Conservation (phyloP, 2,113 vertebrate genomes). For the Phrynocephalus versicolor region DNA sequence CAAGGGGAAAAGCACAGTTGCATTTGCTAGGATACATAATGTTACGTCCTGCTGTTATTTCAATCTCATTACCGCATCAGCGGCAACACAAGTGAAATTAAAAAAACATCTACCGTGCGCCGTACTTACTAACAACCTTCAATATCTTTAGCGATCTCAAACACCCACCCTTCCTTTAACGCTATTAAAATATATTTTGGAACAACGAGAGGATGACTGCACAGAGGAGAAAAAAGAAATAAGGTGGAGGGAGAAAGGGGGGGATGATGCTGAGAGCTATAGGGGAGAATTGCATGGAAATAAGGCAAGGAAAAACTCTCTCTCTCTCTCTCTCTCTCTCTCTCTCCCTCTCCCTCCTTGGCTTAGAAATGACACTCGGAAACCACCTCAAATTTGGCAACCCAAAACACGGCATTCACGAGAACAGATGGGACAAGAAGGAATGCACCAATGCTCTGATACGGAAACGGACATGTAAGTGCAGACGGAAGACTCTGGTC, state of each 20-base stretch:
- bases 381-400: fast-evolving
- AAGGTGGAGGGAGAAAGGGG: background rate
- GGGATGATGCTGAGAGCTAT: background rate
- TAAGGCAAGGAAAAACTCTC: slow-evolving; percentile 7
- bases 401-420: fast-evolving
- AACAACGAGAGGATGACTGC: fast-evolving
- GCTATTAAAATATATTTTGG: fast-evolving
- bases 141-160: fast-evolving
- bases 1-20: fast-evolving
- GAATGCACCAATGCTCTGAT: background rate
- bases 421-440: background rate
- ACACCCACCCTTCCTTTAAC: background rate
- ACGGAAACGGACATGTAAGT: fast-evolving
- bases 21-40: fast-evolving
- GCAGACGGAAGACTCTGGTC: background rate
- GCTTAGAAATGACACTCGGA: background rate
- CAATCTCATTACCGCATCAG: background rate
- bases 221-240: background rate
- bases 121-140: background rate
- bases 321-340: fast-evolving
- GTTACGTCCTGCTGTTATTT: background rate
- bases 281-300: background rate
- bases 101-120: background rate
- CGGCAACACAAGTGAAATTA: slow-evolving; percentile 2
- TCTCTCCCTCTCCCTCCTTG: background rate